Conservation (phyloP, 2,888 invertebrate species). For the Ctenicera cuprea region DNA sequence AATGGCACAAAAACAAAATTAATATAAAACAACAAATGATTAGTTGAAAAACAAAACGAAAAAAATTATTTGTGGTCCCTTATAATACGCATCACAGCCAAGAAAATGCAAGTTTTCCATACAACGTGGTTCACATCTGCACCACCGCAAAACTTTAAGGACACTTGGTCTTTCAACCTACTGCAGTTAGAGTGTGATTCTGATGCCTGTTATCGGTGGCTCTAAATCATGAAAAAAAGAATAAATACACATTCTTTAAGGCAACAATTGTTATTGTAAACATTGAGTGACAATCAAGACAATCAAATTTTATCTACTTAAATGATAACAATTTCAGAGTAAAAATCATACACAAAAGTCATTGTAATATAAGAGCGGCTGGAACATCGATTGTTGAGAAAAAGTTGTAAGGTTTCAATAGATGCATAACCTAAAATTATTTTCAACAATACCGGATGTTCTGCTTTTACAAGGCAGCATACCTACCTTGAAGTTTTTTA, state of each 20-base stretch:
- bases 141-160: conserved; percentile 53
- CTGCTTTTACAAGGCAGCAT: no score
- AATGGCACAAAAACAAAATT: conserved; percentile 57
- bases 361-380: no score
- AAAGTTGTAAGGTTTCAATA: no score
- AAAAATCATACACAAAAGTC: no score
- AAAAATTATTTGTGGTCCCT: conserved; percentile 68
- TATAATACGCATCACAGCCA: conserved; percentile 71
- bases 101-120: conserved; percentile 67
- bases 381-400: no score
- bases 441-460: no score
- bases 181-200: conserved; percentile 77
- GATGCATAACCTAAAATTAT: no score
- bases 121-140: conserved; percentile 30
- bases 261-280: not conserved
- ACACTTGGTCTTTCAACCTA: conserved; percentile 67
- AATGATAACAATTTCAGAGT: no score
- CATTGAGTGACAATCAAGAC: no score
- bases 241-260: not conserved
- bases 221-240: conserved; percentile 67
- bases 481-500: no score
- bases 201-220: conserved; percentile 77
- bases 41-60: conserved; percentile 45
- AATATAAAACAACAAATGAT: conserved; percentile 44
- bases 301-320: no score